Evolutionary conservation across 2,888 invertebrate species (phyloP).

Genomic region (Tinea trinotella): DNA sequence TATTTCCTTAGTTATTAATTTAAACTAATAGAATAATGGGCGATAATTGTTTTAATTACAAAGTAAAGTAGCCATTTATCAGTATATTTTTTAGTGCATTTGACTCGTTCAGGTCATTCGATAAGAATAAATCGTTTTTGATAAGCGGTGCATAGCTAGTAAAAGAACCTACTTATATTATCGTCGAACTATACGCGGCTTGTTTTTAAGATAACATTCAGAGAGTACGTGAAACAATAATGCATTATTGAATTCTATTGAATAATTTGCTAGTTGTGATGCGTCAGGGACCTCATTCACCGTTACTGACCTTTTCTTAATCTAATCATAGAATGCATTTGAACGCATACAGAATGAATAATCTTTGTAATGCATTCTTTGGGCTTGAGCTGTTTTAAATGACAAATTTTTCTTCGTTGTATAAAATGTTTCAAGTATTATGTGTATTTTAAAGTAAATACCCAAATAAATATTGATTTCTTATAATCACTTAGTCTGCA

Average conservation of each 20-base stretch:
- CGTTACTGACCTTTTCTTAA: constrained; percentile 47
- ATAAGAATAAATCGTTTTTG: constrained; percentile 44
- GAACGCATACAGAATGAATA: background rate
- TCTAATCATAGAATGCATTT: constrained; percentile 14
- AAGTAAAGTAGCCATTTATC: no score
- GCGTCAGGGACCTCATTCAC: constrained; percentile 46
- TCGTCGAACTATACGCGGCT: constrained; percentile 20
- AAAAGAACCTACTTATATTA: constrained; percentile 1
- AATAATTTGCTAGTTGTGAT: constrained; percentile 32
- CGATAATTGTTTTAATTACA: no score
- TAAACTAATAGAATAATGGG: no score
- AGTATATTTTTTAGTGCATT: background rate
- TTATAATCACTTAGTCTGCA: background rate
- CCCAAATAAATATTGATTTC: background rate
- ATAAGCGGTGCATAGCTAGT: constrained; percentile 50
- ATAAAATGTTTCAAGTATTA: no score
- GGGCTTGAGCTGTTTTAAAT: background rate
- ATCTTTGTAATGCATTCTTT: background rate
- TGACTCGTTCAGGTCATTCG: constrained; percentile 39
- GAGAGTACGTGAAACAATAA: constrained; percentile 5
- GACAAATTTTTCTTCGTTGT: no score
- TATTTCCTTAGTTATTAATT: no score
- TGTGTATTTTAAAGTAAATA: no score
- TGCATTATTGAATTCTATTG: constrained; percentile 25
- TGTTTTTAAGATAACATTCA: constrained; percentile 24